These are phyloP conservation scores for Menidia menidia DNA, from an alignment of 2,797 vertebrate genomes.

Conservation along the genomic window DNA sequence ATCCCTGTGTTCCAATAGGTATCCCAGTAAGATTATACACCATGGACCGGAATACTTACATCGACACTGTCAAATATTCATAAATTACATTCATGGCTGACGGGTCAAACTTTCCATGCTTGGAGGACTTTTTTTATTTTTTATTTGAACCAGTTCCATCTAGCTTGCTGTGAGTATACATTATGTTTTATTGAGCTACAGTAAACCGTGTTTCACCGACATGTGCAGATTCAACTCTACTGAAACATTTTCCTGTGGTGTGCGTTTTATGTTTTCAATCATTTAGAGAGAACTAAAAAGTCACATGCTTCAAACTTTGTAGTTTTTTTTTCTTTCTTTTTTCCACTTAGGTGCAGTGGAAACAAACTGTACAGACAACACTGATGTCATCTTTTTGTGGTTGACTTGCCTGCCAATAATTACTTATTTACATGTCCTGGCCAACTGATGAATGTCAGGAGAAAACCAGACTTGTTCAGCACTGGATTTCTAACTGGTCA, in stretches of 20 bases:
- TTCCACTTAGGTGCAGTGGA: not conserved
- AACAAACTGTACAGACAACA: not conserved
- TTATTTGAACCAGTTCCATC: not conserved
- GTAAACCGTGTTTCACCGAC: not conserved
- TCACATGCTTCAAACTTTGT: not conserved
- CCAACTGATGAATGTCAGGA: not conserved
- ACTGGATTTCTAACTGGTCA: not conserved
- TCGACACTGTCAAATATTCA: not conserved
- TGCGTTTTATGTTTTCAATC: not conserved
- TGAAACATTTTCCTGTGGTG: not conserved
- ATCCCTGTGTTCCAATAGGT: conserved; percentile 24
- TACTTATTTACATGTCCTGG: not conserved
- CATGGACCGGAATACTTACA: not conserved
- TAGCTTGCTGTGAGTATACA: not conserved
- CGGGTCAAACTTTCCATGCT: not conserved
- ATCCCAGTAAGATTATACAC: not conserved
- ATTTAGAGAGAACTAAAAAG: not conserved
- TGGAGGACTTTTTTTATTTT: not conserved
- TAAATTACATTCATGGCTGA: conserved; percentile 12
- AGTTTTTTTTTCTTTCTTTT: not conserved
- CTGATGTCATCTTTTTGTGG: conserved; percentile 8
- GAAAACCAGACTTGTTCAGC: not conserved
- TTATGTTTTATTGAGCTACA: not conserved
- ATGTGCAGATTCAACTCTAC: not conserved
- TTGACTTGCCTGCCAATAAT: not conserved